Evolutionary conservation across 2,113 vertebrate species (phyloP).

Genomic region (Neotragus pygmaeus): DNA sequence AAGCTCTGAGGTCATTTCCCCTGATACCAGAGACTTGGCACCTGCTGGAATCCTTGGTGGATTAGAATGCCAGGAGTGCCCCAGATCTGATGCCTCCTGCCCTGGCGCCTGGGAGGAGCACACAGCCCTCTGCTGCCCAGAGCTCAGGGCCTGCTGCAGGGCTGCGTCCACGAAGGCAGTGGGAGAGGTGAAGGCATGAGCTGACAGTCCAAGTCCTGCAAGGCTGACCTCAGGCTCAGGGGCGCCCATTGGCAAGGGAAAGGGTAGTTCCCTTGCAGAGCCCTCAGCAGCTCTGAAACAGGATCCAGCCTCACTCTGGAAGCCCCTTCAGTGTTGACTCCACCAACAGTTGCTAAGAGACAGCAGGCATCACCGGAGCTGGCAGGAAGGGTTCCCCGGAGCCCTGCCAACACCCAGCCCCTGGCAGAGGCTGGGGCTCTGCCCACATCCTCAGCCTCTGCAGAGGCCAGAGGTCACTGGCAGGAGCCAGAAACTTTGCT

Average conservation of each 20-base stretch:
- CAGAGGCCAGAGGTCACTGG: background rate
- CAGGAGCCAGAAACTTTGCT: background rate
- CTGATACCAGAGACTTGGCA: slow-evolving; percentile 50
- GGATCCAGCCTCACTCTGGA: background rate
- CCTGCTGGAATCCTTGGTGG: background rate
- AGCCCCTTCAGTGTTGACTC: background rate
- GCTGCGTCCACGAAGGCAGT: background rate
- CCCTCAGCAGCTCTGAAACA: background rate
- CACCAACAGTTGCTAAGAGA: slow-evolving; percentile 47
- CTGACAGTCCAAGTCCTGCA: background rate
- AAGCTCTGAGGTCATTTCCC: slow-evolving; percentile 71
- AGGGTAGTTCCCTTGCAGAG: background rate
- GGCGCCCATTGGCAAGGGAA: background rate
- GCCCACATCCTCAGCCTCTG: background rate
- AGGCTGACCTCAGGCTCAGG: background rate
- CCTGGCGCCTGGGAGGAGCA: background rate
- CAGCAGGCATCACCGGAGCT: background rate
- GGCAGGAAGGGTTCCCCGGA: background rate
- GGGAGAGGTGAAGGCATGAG: rapidly evolving
- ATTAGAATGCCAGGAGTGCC: slow-evolving; percentile 47
- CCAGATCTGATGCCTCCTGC: slow-evolving; percentile 59
- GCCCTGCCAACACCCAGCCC: background rate
- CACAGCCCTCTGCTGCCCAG: background rate
- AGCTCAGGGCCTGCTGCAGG: background rate
- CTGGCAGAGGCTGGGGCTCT: background rate